Evolutionary conservation across 1,140 invertebrate genomes (phyloP).

Genomic region (Trachymyrmex cornetzi): DNA sequence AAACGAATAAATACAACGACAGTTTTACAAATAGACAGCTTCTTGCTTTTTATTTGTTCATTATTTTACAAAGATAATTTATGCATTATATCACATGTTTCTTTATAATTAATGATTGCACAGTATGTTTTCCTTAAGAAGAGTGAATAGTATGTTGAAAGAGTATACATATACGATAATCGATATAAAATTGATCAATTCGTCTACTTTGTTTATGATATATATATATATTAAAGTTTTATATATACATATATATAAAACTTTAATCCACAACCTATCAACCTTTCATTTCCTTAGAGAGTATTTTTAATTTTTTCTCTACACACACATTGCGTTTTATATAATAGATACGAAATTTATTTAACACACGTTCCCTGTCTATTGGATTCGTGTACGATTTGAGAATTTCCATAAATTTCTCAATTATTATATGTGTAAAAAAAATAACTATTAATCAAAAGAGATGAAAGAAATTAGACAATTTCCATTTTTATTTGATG

Average conservation of each 20-base stretch:
- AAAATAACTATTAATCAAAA: background rate
- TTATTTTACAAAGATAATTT: conserved; percentile 19
- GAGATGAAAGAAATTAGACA: background rate
- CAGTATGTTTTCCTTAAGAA: background rate
- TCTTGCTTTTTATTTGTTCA: conserved; percentile 22
- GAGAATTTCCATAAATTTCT: background rate
- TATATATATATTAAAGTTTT: too few relatives aligned
- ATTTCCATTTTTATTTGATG: background rate
- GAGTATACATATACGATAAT: background rate
- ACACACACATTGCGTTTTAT: too few relatives aligned
- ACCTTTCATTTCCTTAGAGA: background rate
- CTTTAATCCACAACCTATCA: conserved; percentile 17
- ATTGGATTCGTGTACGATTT: background rate
- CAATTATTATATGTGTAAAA: background rate
- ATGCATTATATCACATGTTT: conserved; percentile 15
- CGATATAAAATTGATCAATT: conserved; percentile 24
- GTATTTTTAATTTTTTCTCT: conserved; percentile 34
- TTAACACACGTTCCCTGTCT: background rate
- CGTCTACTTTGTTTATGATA: conserved; percentile 10
- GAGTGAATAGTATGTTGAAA: background rate
- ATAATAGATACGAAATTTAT: background rate
- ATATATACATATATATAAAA: too few relatives aligned
- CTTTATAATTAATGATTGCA: conserved; percentile 27
- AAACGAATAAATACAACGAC: conserved; percentile 38
- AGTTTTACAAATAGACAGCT: conserved; percentile 5